Conservation (phyloP, 2,888 invertebrate genomes). For the Caenorhabditis sulstoni region DNA sequence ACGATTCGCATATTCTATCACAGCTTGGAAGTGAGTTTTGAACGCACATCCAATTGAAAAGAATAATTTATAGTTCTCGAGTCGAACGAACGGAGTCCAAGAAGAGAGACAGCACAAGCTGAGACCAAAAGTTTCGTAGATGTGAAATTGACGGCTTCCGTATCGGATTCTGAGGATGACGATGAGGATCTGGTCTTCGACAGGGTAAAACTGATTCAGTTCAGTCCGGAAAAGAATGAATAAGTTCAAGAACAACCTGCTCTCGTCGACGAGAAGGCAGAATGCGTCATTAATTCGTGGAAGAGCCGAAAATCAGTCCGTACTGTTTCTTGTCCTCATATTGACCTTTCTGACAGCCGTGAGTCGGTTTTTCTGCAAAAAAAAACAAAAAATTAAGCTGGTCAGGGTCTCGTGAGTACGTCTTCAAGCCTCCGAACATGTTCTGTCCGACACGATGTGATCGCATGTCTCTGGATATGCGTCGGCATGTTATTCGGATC, state of each 20-base stretch:
- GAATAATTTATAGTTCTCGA: slow-evolving; percentile 63
- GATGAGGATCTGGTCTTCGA: slow-evolving; percentile 58
- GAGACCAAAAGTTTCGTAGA: slow-evolving; percentile 64
- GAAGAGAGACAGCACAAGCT: slow-evolving; percentile 28
- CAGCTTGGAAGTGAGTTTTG: slow-evolving; percentile 72
- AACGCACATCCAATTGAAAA: neutral
- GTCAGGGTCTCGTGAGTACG: slow-evolving; percentile 40
- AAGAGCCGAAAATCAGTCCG: slow-evolving; percentile 49
- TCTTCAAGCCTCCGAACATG: slow-evolving; percentile 26
- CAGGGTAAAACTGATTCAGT: slow-evolving; percentile 31
- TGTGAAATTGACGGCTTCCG: slow-evolving; percentile 51
- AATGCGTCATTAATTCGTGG: slow-evolving; percentile 40
- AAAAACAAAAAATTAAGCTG: neutral
- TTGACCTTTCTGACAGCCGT: slow-evolving; percentile 43
- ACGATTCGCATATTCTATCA: slow-evolving; percentile 71
- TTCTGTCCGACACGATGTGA: slow-evolving; percentile 33
- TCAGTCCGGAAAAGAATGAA: neutral
- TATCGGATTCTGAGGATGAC: slow-evolving; percentile 58
- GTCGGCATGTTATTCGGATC: slow-evolving; percentile 54
- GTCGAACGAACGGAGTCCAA: slow-evolving; percentile 70
- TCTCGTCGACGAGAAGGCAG: slow-evolving; percentile 37
- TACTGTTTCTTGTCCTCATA: slow-evolving; percentile 35
- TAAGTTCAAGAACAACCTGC: slow-evolving; percentile 44
- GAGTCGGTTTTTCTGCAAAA: neutral
- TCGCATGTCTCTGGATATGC: slow-evolving; percentile 57